These are phyloP conservation scores for Ostrea denselamellosa DNA, from an alignment of 1,140 invertebrate species.

Conservation along the genomic window DNA sequence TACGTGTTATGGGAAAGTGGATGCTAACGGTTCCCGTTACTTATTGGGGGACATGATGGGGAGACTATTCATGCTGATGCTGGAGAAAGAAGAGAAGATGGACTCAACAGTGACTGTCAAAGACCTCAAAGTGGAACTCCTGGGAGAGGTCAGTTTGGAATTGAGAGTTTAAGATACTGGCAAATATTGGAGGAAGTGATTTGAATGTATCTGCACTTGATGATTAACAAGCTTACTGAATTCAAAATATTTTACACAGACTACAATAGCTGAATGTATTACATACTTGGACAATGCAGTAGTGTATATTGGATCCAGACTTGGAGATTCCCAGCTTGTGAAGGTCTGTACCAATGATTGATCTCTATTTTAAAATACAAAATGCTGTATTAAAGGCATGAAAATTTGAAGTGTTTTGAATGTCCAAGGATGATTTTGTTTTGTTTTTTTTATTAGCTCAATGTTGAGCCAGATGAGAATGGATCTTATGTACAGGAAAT, in stretches of 20 bases:
- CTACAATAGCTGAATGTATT: slow-evolving; percentile 97
- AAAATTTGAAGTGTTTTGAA: not conserved
- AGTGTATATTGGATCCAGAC: slow-evolving; percentile 96
- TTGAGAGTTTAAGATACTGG: too few species aligned
- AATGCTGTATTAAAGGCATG: not conserved
- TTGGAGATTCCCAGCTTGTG: slow-evolving; percentile 97
- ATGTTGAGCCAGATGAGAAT: slow-evolving; percentile 89
- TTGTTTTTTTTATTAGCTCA: slow-evolving; percentile 81
- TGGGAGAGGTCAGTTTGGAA: slow-evolving; percentile 85
- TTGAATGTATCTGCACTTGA: not conserved
- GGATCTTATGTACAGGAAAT: slow-evolving; percentile 95
- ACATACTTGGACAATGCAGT: slow-evolving; percentile 99
- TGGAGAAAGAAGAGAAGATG: slow-evolving; percentile 90
- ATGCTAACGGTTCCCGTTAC: slow-evolving; percentile 93
- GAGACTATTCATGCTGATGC: slow-evolving; percentile 96
- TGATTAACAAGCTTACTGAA: not conserved
- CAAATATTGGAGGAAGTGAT: not conserved
- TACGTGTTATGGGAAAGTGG: slow-evolving; percentile 96
- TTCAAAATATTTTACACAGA: slow-evolving; percentile 81
- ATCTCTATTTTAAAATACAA: not conserved
- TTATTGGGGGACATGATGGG: slow-evolving; percentile 96
- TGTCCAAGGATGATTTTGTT: not conserved
- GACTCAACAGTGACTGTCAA: slow-evolving; percentile 89
- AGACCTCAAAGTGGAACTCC: slow-evolving; percentile 92
- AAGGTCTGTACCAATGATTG: slow-evolving; percentile 80